Evolutionary conservation across 2,888 invertebrate species (phyloP), one percentile per base, ranked within the genome.

Genomic region (Caenorhabditis plicata): DNA sequence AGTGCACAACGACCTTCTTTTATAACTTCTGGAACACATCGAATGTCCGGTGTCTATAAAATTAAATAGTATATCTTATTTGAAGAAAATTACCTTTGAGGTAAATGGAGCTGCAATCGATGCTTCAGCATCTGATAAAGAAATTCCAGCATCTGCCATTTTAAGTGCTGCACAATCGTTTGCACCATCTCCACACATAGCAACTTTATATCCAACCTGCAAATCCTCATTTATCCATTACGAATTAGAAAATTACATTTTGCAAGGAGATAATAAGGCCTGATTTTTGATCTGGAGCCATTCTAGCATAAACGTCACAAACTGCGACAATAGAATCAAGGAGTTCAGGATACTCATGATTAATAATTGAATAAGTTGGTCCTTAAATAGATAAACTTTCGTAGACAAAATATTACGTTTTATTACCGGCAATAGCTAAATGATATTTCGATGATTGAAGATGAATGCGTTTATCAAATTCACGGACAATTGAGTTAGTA

Each of bases 1-100:
- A 98, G 84, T 0, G 96, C 94, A 0, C 93, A 92, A 0, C 96
- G 86, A 0, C 95, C 80, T 52, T 81, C 80, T 15, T 73, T 68
- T 31, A 80, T 80, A 0, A 80, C 74, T 42, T 62, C 71, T 0
- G 76, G 74, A 13, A 81, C 80, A 45, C 80, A 80, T 5, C 74
- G 61, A 48, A 80, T 80, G 45, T 80, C 75, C 15, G 79, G 54
- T 9, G n/a, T n/a, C n/a, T n/a, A n/a, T n/a, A n/a, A n/a, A n/a
- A n/a, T n/a, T n/a, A n/a, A n/a, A n/a, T n/a, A n/a, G n/a, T n/a
- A n/a, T n/a, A n/a, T n/a, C n/a, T n/a, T n/a, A n/a, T n/a, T n/a
- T n/a, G n/a, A n/a, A n/a, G n/a, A n/a, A n/a, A 70, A 68, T 50
- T 20, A 60, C 55, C 23, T 89, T 87, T 0, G 92, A 90, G 1